Conservation (phyloP, 2,113 vertebrate species). For the Cynopterus brachyotis region DNA sequence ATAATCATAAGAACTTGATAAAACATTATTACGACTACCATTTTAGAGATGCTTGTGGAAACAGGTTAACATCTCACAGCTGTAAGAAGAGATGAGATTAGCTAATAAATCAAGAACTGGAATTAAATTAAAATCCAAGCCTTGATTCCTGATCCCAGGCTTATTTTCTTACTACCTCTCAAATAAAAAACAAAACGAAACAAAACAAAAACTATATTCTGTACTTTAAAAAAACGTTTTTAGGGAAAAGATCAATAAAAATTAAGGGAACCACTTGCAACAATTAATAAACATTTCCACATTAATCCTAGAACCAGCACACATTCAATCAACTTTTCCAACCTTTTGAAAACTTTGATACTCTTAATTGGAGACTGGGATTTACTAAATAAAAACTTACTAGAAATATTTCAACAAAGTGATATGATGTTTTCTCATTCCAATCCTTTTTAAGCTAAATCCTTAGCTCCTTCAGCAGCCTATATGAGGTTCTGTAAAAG, state of each 20-base stretch:
- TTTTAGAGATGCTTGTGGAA: background rate
- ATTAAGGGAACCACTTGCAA: background rate
- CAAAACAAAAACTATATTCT: background rate
- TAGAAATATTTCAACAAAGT: background rate
- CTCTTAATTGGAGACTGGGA: background rate
- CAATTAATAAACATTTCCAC: background rate
- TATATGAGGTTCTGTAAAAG: background rate
- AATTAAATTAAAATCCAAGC: background rate
- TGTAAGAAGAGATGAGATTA: background rate
- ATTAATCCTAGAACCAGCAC: background rate
- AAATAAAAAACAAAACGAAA: background rate
- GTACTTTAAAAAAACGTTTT: background rate
- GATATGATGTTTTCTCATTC: background rate
- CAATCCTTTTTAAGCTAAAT: background rate
- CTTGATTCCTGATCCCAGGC: background rate
- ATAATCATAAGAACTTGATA: background rate
- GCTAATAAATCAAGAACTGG: background rate
- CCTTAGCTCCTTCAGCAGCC: background rate
- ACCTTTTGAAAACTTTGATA: background rate
- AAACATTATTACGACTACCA: background rate
- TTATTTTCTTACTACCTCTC: background rate
- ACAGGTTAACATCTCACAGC: background rate
- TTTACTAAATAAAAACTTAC: background rate
- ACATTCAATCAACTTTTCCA: background rate
- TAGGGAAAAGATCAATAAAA: background rate